Base-by-base conservation (phyloP, 1,140 invertebrate genomes). In the Halesus radiatus region DNA sequence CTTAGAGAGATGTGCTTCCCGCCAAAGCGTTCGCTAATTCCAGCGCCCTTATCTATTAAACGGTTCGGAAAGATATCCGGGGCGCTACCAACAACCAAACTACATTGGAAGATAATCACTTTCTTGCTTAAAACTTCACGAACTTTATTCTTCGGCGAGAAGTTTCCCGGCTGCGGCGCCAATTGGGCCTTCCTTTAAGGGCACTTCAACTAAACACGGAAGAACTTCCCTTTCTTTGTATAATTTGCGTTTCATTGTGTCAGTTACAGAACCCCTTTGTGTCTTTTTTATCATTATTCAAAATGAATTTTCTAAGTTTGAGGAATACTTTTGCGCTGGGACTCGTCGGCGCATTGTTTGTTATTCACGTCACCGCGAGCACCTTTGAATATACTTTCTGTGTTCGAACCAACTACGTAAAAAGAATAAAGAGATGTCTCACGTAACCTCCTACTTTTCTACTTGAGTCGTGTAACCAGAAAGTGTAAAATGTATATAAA, bases 21-120 rank as follows among this genome's bases (percentile, higher is more conserved):
- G 66, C 79, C 76, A 83, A 80, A 80, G 79, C 79, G 79, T 76
- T 76, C 52, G 82, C 82, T 83, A 83, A 83, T 83, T 83, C 82
- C 81, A 37, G 74, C 81, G 75, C 66, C 78, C 82, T 83, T 83
- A 83, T 83, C 82, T 83, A 83, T 83, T 83, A 83, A 83, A 83
- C 82, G 79, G 82, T 83, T 83, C 79, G 82, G 82, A 83, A 83
- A 83, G 82, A 83, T 83, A 81, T 72, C 68, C 64, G 52, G 76
- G 10, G 18, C 54, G 66, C 56, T 60, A 76, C 78, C 78, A 78
- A 82, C 53, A 64, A 60, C 58, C 37, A 66, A 74, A 77, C 81
- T 73, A 80, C 74, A 77, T 82, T 60, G 75, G 74, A 62, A 78
- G 79, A 83, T 83, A 81, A 80, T 80, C 82, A 80, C 79, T 83